Base-by-base conservation (phyloP, 2,888 invertebrate species). In the Microplitis deprimator region DNA sequence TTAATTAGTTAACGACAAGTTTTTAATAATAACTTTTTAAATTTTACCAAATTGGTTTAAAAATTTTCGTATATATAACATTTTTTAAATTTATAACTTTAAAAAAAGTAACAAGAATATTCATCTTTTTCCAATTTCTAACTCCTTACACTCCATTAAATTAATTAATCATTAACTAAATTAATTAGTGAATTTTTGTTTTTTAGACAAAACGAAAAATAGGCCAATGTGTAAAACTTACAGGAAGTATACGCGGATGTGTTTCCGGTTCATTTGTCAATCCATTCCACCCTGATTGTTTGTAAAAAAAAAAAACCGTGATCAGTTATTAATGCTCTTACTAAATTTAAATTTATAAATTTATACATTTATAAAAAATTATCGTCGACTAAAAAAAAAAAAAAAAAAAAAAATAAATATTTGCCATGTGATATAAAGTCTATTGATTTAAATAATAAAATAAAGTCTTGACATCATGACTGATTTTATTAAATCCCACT, bases 191-290 rank as follows among this genome's bases (percentile, higher is more conserved):
- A 8, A 5, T 65, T 67, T 16, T 59, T 72, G 65, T 3, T 41
- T 74, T 72, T 13, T 77, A 83, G 76, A 87, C 89, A 84, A 90
- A 73, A 64, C 41, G 16, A 65, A 65, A 50, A 89, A 82, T 84
- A 87, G 91, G 91, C 41, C 88, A 86, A 20, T 91, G 91, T 79
- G 83, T 89, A 75, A 89, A 89, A 82, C 80, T 91, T 50, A 89
- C 90, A 10, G 84, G 85, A 70, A 87, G 84, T 41, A 82, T 89
- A 4, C 85, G 84, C 59, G 91, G 89, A 20, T 91, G 91, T 80
- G 89, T 90, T 29, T 88, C 90, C 40, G 90, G 89, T 62, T 89
- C 89, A 77, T 90, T 90, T 82, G 82, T 91, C 75, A 88, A 90
- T 80, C 89, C 90, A 10, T 88, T 90, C 76, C 90, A 91, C 81